These are phyloP conservation scores for Ispidina lecontei DNA, from an alignment of 2,797 vertebrate genomes.

Conservation along the genomic window DNA sequence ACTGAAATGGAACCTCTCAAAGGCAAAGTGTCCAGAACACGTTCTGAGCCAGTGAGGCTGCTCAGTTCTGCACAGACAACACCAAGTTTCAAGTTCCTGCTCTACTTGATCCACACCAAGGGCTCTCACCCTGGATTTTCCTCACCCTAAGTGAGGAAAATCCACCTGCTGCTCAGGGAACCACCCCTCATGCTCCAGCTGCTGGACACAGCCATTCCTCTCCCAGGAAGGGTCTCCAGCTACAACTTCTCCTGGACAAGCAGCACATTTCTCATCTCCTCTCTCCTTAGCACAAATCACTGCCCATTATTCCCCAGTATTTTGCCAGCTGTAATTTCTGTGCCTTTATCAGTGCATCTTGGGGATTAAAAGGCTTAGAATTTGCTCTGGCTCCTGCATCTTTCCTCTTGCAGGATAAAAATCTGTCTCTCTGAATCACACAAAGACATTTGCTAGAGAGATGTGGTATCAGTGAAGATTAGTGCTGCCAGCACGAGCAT, in stretches of 20 bases:
- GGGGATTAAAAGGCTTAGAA: not conserved
- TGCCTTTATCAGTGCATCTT: not conserved
- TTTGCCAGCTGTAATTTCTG: not conserved
- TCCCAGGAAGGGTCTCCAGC: not conserved
- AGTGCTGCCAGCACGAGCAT: not conserved
- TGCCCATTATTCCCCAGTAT: not conserved
- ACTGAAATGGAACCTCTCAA: not conserved
- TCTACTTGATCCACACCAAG: not conserved
- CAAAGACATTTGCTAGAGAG: conserved; percentile 1
- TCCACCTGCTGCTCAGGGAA: not conserved
- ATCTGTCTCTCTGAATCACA: conserved; percentile 2
- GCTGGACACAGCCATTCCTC: not conserved
- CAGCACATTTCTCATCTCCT: not conserved
- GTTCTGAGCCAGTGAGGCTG: not conserved
- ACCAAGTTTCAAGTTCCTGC: not conserved
- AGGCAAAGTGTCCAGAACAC: not conserved
- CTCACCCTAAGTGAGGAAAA: not conserved
- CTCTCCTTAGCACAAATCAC: not conserved
- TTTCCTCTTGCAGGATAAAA: conserved; percentile 1
- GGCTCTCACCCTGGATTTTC: not conserved
- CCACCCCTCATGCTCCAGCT: not conserved
- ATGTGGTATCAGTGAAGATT: not conserved
- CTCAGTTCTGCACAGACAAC: not conserved
- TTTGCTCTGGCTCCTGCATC: not conserved
- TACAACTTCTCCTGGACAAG: not conserved